Base-by-base conservation (phyloP, 2,113 vertebrate genomes). In the Reinhardtius hippoglossoides region DNA sequence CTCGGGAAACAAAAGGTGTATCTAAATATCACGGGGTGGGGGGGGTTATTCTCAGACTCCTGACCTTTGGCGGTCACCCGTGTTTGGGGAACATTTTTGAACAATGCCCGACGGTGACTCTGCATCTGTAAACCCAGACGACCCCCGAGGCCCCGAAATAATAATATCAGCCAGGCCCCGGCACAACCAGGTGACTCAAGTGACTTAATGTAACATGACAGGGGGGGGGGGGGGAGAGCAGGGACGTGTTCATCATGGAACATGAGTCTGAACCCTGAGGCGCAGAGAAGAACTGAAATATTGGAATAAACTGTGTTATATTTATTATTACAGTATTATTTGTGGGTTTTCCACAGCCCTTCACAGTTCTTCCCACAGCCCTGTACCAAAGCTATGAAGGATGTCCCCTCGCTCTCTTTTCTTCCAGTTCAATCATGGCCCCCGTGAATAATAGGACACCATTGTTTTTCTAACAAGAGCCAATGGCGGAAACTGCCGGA, bases 381-480 rank as follows among this genome's bases (percentile, higher is more conserved):
- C 21, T 26, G 15, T 10, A 24, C 42, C 42, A 15, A 8, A 63
- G 62, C 37, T 1, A 4, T n/a, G 48, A 80, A 76, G 50, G 76
- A 64, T 76, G 81, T 81, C 64, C 58, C 44, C 9, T n/a, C 5
- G 31, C 58, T 58, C 50, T 52, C 65, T 80, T 66, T 81, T 80
- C 81, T 67, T 81, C 60, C 78, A 79, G 61, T 84, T 82, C 71
- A 79, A 44, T 83, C 4, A 61, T 9, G 48, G 72, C 46, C 71
- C 71, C 54, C 4, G 79, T 84, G 83, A 90, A 91, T 89, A 91
- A 89, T 90, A 88, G 91, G 85, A 87, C 82, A 83, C 82, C 87
- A 91, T 92, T 92, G 91, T 93, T 91, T 88, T 86, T 83, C 85
- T 82, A 90, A 88, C 89, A 86, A 83, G 85, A 87, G 76, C 75